These are phyloP conservation scores for Drosophila prolongata DNA, from an alignment of 2,888 invertebrate species.

Conservation along the genomic window DNA sequence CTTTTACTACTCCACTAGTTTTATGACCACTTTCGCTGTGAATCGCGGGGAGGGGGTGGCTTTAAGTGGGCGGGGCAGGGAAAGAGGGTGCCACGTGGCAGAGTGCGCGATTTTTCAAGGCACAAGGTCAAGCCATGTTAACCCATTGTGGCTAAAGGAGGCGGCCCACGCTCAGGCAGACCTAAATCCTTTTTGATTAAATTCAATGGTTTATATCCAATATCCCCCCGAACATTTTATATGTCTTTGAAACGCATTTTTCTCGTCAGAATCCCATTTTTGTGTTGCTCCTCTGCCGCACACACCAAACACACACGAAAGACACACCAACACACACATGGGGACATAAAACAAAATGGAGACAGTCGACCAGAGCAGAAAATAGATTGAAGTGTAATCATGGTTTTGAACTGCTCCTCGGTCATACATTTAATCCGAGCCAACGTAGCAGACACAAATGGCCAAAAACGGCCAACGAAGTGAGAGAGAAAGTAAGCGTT, in stretches of 20 bases:
- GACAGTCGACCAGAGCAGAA: conserved; percentile 49
- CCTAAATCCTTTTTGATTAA: conserved; percentile 80
- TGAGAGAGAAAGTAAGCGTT: conserved; percentile 67
- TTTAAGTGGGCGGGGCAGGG: conserved; percentile 42
- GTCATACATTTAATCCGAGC: conserved; percentile 77
- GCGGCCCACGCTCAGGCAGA: conserved; percentile 25
- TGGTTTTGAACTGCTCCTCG: conserved; percentile 79
- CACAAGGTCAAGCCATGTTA: conserved; percentile 68
- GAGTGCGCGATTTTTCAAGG: conserved; percentile 59
- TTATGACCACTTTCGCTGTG: conserved; percentile 37
- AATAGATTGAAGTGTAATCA: conserved; percentile 80
- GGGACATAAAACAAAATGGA: conserved; percentile 77
- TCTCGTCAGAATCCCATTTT: conserved; percentile 61
- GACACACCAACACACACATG: not conserved
- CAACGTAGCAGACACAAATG: conserved; percentile 74
- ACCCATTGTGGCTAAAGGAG: conserved; percentile 53
- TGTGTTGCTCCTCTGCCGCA: conserved; percentile 25
- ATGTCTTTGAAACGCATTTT: conserved; percentile 80
- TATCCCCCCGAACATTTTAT: conserved; percentile 77
- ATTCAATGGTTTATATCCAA: conserved; percentile 81
- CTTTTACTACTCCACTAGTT: conserved; percentile 39
- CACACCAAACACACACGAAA: conserved; percentile 9
- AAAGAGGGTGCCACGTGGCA: conserved; percentile 63
- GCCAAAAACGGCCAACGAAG: conserved; percentile 63
- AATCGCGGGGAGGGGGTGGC: conserved; percentile 8